phyloP scores from a whole-genome alignment of 1,140 invertebrate species.

The Caenorhabditis tropicalis region DNA sequence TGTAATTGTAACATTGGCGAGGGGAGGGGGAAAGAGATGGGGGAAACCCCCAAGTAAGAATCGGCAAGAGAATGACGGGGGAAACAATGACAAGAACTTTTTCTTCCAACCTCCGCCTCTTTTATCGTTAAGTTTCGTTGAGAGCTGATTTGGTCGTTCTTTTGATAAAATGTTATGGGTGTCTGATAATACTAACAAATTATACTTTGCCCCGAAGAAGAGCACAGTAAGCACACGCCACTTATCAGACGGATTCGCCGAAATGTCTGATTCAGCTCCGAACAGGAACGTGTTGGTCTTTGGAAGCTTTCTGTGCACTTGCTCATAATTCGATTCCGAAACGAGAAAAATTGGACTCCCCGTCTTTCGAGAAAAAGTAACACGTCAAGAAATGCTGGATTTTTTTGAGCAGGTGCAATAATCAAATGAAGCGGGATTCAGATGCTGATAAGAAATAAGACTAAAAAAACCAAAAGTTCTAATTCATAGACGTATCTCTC shows the following conservation, averaged over 20 bases:
- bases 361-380: not conserved
- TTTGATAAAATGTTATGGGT: not conserved
- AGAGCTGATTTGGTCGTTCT: conserved; percentile 2
- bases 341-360: not conserved
- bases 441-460: not conserved
- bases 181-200: not conserved
- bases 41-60: not conserved
- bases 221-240: not conserved
- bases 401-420: conserved; percentile 16
- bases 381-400: not conserved
- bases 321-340: not conserved
- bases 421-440: not conserved
- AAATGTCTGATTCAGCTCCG: no score
- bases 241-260: not conserved
- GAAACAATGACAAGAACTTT: not conserved
- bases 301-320: no score
- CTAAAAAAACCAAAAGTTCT: conserved; percentile 10
- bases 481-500: not conserved
- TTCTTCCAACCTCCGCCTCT: not conserved
- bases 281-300: no score
- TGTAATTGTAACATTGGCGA: conserved; percentile 31
- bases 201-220: not conserved
- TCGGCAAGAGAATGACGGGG: not conserved
- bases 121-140: conserved; percentile 2
- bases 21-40: not conserved